Base-by-base conservation (phyloP, 1,140 invertebrate species). In the Procambarus clarkii region DNA sequence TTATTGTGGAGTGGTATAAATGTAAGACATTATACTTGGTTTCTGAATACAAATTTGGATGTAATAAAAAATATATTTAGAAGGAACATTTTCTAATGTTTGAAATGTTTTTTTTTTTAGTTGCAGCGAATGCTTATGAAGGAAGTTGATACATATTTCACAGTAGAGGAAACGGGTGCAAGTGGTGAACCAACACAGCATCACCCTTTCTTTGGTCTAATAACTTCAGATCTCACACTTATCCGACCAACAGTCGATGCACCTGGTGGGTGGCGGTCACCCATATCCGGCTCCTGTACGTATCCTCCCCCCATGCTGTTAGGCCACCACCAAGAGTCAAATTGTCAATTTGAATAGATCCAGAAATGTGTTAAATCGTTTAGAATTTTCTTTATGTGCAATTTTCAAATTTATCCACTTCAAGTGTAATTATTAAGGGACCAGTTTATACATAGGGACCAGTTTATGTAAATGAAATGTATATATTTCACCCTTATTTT, bases 81-180 rank as follows among this genome's bases (percentile, higher is more conserved):
- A 5, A 54, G 1, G 50, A 9, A 13, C 8, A 54, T 5, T 69
- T 44, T 34, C 24, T 74, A 34, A 74, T 74, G 24, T 24, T 4
- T 4, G 69, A 8, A 74, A 34, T 34, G 24, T 74, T 15, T 92
- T 93, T 18, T 74, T 15, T 92, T 93, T 18, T 79, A 96, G 96
- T 95, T 98, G 18, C 96, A 97, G 81, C 96, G 97, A 93, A 96
- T 97, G 0, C 94, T 98, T 2, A 94, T 97, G 3, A 98, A 98
- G 94, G 97, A 98, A 93, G 96, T 97, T 5, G 96, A 97, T 92
- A 95, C 96, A 0, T 93, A 96, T 21, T 97, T 97, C 93, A 95
- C 95, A 0, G 96, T 95, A 93, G 96, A 97, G 93, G 96, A 97
- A 84, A 93, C 93, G 0, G 85, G 86, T 50, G 81, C 85, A 46